phyloP scores from a whole-genome alignment of 64 coral and sea anemone species.

The Platygyra sinensis region DNA sequence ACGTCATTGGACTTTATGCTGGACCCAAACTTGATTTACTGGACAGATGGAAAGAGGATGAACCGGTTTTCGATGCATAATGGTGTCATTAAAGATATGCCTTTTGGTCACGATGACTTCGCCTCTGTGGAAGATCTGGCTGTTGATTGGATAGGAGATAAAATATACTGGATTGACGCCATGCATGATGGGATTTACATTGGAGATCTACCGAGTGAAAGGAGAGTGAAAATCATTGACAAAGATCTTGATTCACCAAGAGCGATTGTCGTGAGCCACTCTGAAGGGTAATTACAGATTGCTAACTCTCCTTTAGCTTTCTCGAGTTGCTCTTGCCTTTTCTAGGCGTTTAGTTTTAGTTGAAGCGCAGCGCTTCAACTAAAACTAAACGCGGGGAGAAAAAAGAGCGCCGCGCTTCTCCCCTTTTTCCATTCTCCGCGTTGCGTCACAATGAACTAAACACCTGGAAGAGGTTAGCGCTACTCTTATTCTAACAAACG shows the following conservation, averaged over 20 bases:
- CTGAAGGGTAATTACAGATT: background rate
- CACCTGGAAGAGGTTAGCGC: too few species aligned
- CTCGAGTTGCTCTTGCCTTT: background rate
- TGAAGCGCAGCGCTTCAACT: too few species aligned
- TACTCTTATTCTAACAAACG: too few species aligned
- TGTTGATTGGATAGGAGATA: background rate
- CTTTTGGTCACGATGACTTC: background rate
- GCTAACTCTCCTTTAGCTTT: background rate
- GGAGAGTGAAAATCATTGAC: background rate
- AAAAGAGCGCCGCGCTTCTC: too few species aligned
- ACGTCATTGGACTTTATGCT: background rate
- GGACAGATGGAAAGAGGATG: background rate
- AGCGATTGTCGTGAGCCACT: background rate
- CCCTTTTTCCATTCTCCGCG: too few species aligned
- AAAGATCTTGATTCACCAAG: background rate
- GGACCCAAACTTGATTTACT: background rate
- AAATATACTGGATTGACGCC: conserved; percentile 7
- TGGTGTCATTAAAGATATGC: background rate
- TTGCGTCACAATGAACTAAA: too few species aligned
- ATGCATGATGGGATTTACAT: background rate
- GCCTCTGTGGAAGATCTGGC: background rate
- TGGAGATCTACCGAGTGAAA: background rate
- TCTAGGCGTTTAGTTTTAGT: too few species aligned
- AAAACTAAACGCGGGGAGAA: too few species aligned
- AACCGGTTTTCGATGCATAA: background rate